phyloP scores from a whole-genome alignment of 2,113 vertebrate species.

The Tautogolabrus adspersus region DNA sequence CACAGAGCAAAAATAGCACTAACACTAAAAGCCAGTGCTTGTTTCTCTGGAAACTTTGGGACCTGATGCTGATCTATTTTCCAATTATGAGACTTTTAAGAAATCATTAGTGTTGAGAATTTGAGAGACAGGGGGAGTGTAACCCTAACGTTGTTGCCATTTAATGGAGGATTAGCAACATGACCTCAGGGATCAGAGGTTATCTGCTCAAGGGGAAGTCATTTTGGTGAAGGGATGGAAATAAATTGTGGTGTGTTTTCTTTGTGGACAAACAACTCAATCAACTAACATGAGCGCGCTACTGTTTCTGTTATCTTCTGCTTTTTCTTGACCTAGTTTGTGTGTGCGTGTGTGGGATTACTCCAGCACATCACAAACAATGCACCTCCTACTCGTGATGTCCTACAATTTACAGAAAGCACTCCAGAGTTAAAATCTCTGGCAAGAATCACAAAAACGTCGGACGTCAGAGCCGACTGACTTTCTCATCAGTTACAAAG shows the following conservation, averaged over 20 bases:
- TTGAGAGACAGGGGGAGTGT: slow-evolving; percentile 28
- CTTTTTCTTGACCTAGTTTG: not conserved
- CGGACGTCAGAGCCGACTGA: slow-evolving; percentile 28
- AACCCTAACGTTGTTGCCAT: slow-evolving; percentile 37
- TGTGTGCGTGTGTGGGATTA: not conserved
- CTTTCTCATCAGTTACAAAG: slow-evolving; percentile 59
- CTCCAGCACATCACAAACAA: not conserved
- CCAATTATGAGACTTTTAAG: not conserved
- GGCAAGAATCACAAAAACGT: not conserved
- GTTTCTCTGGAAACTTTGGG: slow-evolving; percentile 5
- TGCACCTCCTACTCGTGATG: not conserved
- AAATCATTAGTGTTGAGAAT: slow-evolving; percentile 43
- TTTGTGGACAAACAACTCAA: slow-evolving; percentile 17
- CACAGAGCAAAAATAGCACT: slow-evolving; percentile 15
- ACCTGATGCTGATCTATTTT: slow-evolving; percentile 40
- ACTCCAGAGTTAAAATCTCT: slow-evolving; percentile 17
- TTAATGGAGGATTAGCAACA: slow-evolving; percentile 53
- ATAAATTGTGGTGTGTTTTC: slow-evolving; percentile 46
- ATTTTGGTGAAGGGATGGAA: slow-evolving; percentile 21
- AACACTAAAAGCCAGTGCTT: not conserved
- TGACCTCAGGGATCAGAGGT: slow-evolving; percentile 67
- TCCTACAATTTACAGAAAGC: not conserved
- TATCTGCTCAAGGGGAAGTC: slow-evolving; percentile 43
- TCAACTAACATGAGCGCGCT: slow-evolving; percentile 1
- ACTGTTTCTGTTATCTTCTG: not conserved